Evolutionary conservation across 2,888 invertebrate species (phyloP), one percentile per base, ranked within the genome.

Genomic region (Scelioninae gen. 2): DNA sequence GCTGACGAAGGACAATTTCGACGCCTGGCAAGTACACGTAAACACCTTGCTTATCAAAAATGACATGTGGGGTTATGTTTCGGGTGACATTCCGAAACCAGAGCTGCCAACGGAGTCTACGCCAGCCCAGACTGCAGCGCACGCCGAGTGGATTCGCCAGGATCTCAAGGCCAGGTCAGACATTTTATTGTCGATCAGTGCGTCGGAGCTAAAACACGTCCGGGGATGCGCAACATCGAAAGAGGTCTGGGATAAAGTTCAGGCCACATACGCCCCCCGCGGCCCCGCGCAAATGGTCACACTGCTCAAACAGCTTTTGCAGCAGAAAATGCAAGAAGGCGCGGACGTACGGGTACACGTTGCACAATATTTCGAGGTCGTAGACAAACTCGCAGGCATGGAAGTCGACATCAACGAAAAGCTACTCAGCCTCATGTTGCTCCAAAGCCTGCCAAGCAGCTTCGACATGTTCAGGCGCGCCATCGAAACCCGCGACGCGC

Each of bases 401-500:
- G 69, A 74, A 1, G 58, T 78, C 1, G 68, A 69, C 0, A 69
- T 78, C n/a, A 74, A 76, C 39, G 41, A 41, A 7, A 75, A 77
- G 19, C 37, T 77, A 0, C 35, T 74, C 1, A 41, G 57, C 3
- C 31, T 74, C 9, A 73, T 74, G 68, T n/a, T 77, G 1, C 33
- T 78, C 2, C 74, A 77, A 15, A 76, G 73, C 16, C 45, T 77
- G 3, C 75, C 76, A 10, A 35, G 50, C 11, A 74, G 68, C 6
- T 79, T 52, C n/a, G 78, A 76, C 3, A 74, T 76, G 31, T 79
- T 79, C 43, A 52, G 76, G 13, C 63, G 73, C 19, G 78, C 78
- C 2, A 79, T 80, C 7, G 77, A 79, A 50, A 74, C 77, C 0
- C 70, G 77, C 1, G 78, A 78, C 43, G 48, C 72, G 1, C 55